phyloP scores from a whole-genome alignment of 1,140 invertebrate genomes.

The Olivierus martensii region DNA sequence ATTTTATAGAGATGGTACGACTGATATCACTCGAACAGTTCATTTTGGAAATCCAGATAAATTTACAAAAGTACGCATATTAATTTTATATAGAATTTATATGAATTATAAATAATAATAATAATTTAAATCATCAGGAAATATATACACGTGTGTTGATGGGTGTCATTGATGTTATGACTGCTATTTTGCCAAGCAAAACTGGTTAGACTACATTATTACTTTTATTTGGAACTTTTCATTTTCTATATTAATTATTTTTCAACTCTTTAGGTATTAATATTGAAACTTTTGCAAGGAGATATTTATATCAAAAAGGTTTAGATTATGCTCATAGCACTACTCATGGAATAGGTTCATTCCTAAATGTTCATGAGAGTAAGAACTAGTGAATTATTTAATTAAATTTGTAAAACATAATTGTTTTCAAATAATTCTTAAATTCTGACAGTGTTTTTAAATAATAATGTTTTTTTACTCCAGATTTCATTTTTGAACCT shows the following conservation, averaged over 20 bases:
- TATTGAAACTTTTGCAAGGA: conserved; percentile 72
- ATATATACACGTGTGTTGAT: conserved; percentile 86
- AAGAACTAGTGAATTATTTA: not conserved
- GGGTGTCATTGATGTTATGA: conserved; percentile 69
- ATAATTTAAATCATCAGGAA: conserved; percentile 32
- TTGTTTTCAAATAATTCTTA: no score
- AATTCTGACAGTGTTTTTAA: no score
- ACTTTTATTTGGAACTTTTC: no score
- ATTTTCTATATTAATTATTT: not conserved
- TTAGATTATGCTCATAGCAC: conserved; percentile 94
- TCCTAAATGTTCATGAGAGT: conserved; percentile 91
- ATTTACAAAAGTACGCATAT: conserved; percentile 41
- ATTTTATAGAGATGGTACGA: conserved; percentile 65
- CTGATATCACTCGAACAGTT: conserved; percentile 84
- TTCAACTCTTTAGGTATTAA: conserved; percentile 2
- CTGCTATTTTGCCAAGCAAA: conserved; percentile 54
- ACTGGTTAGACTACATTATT: no score
- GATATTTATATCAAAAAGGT: conserved; percentile 79
- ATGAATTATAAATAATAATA: not conserved
- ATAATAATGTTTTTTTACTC: no score
- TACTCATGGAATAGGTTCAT: conserved; percentile 90
- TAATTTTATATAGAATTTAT: not conserved
- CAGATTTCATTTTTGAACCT: no score
- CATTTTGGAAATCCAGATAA: conserved; percentile 70
- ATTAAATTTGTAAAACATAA: not conserved